phyloP scores from a whole-genome alignment of 2,888 invertebrate species.

The Phymatocera aterrima region DNA sequence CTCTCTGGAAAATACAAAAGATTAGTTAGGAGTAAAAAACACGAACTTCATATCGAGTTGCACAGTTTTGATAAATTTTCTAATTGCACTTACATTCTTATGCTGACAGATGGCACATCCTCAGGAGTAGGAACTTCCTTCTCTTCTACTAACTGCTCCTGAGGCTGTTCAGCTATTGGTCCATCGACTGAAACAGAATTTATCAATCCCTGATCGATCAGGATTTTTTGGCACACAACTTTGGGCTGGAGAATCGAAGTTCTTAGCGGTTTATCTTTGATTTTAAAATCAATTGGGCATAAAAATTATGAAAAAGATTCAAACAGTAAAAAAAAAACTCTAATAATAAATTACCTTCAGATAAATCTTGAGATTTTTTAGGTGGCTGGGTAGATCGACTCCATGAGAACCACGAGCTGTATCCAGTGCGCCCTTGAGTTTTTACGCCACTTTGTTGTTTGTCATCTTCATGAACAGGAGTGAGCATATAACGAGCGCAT shows the following conservation, averaged over 20 bases:
- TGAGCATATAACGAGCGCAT: constrained; percentile 64
- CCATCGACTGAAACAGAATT: constrained; percentile 57
- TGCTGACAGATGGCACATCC: constrained; percentile 48
- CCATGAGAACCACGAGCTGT: constrained; percentile 79
- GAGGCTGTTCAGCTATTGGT: constrained; percentile 49
- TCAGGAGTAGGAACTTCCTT: constrained; percentile 51
- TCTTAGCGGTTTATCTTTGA: background rate
- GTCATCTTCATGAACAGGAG: constrained; percentile 65
- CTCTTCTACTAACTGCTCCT: constrained; percentile 57
- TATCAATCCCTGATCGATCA: background rate
- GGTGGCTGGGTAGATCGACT: constrained; percentile 70
- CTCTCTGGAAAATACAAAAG: background rate
- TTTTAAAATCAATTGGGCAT: background rate
- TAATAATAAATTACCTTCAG: constrained; percentile 55
- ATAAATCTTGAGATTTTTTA: constrained; percentile 63
- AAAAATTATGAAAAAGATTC: background rate
- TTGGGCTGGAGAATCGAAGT: background rate
- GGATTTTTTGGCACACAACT: background rate
- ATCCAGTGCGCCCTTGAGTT: constrained; percentile 64
- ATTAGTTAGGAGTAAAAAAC: background rate
- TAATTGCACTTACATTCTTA: constrained; percentile 29
- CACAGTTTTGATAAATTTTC: background rate
- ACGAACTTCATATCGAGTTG: background rate
- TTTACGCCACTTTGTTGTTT: constrained; percentile 62
- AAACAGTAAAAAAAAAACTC: background rate